Percentiles rank a stretch among this genome's conserved stretches.
Evolutionary conservation across 2,797 vertebrate species (phyloP).

Genomic region (Petrocephalus sullivani): DNA sequence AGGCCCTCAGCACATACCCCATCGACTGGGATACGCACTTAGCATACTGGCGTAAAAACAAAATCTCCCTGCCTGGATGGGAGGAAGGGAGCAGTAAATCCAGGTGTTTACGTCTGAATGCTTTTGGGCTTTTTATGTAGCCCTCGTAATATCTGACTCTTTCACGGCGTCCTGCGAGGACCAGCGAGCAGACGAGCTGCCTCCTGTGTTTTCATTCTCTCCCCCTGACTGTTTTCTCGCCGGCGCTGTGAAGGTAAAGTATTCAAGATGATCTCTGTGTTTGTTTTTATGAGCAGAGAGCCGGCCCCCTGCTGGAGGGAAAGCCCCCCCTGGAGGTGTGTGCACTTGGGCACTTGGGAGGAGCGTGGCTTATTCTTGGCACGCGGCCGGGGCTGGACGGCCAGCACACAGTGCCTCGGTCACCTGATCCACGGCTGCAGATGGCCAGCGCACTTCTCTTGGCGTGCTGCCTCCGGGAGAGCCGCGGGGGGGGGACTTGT

Average conservation of each 20-base stretch:
- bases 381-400: conserved; percentile 2
- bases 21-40: conserved; percentile 36
- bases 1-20: conserved; percentile 40
- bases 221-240: neutral
- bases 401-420: neutral
- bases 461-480: neutral
- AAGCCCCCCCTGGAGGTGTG: conserved; percentile 47
- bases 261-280: conserved; percentile 47
- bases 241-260: conserved; percentile 55
- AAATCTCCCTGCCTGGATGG: neutral
- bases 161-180: neutral
- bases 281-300: conserved; percentile 55
- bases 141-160: neutral
- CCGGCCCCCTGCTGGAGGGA: conserved; percentile 43
- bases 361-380: conserved; percentile 45
- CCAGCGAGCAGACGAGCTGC: neutral
- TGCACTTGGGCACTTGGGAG: conserved; percentile 24
- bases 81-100: neutral
- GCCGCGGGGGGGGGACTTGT: conserved; percentile 10
- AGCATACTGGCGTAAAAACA: neutral
- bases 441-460: conserved; percentile 9
- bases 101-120: neutral
- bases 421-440: conserved; percentile 23
- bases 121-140: neutral
- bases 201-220: conserved; percentile 16